Percentiles rank a stretch among this genome's conserved stretches.
Conservation (phyloP, 2,888 invertebrate genomes). For the Synanthedon vespiformis region DNA sequence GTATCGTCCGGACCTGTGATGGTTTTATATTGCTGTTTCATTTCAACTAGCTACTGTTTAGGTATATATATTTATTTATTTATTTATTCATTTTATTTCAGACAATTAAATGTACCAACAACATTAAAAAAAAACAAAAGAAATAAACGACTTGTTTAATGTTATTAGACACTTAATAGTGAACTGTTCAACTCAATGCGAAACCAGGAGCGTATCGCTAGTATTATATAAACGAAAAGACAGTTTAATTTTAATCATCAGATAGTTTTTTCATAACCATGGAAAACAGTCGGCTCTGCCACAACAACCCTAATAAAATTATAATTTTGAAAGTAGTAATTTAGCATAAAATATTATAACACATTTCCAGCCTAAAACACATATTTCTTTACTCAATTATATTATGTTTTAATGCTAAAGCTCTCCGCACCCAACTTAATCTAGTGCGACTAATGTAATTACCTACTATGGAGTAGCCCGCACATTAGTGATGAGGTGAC, state of each 20-base stretch:
- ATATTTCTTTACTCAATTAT: neutral
- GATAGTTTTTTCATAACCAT: no score
- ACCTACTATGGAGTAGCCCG: slow-evolving; percentile 32
- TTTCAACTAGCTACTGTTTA: neutral
- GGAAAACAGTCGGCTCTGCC: no score
- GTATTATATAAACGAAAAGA: no score
- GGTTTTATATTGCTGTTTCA: neutral
- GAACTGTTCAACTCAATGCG: no score
- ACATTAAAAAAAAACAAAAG: no score
- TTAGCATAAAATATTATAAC: neutral
- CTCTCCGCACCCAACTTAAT: slow-evolving; percentile 23
- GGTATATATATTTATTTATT: neutral
- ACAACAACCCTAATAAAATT: no score
- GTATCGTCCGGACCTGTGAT: neutral
- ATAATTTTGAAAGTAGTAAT: neutral
- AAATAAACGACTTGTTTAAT: no score
- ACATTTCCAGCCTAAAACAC: neutral
- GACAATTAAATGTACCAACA: no score
- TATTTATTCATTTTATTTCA: no score
- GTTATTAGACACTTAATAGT: no score
- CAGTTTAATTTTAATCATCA: no score
- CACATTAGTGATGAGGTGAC: slow-evolving; percentile 12
- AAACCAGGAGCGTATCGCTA: no score
- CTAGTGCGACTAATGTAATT: slow-evolving; percentile 40
- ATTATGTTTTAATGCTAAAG: slow-evolving; percentile 24